Evolutionary conservation across 2,888 invertebrate species (phyloP).

Genomic region (Hydropsyche betteni): DNA sequence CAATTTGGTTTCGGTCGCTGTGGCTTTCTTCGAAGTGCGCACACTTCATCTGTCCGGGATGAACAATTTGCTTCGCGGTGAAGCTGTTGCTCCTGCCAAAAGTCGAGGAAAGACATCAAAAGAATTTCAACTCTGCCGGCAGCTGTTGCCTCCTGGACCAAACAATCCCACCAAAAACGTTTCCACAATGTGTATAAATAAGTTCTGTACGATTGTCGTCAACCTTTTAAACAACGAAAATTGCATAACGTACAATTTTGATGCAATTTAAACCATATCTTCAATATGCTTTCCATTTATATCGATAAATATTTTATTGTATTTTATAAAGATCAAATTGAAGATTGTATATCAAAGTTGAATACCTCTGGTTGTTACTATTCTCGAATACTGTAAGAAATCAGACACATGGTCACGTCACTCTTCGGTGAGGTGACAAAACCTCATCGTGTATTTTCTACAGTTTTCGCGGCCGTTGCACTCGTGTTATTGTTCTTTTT

Average conservation of each 20-base stretch:
- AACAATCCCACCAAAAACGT: neutral
- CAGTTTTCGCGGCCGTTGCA: constrained; percentile 43
- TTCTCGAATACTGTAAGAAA: constrained; percentile 34
- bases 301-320: too few species aligned
- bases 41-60: too few species aligned
- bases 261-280: too few species aligned
- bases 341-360: neutral
- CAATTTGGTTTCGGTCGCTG: too few species aligned
- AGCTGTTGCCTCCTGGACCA: constrained; percentile 35
- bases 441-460: constrained; percentile 36
- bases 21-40: too few species aligned
- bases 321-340: too few species aligned
- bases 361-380: constrained; percentile 34
- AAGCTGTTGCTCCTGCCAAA: constrained; percentile 13
- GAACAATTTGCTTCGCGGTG: constrained; percentile 18
- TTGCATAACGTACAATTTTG: too few species aligned
- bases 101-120: constrained; percentile 16
- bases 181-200: neutral
- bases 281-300: too few species aligned
- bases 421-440: constrained; percentile 39
- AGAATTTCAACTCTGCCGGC: constrained; percentile 14
- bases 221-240: neutral
- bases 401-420: constrained; percentile 40
- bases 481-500: constrained; percentile 12
- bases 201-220: neutral